Conservation (phyloP, 2,797 vertebrate genomes). For the Periparus ater region DNA sequence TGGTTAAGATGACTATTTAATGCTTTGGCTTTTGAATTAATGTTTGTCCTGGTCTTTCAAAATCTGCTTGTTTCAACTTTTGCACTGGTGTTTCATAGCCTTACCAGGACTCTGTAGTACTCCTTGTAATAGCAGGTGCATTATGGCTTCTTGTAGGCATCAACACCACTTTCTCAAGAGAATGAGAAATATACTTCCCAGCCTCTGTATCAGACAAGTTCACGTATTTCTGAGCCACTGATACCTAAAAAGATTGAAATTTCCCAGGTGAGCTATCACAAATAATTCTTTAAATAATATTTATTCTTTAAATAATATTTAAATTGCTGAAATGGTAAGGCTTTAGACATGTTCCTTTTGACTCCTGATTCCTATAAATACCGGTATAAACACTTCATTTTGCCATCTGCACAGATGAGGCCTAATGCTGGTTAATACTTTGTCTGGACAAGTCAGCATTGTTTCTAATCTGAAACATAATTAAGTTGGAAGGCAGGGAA, state of each 20-base stretch:
- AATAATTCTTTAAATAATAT: too few species aligned
- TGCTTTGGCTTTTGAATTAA: neutral
- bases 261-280: slow-evolving; percentile 44
- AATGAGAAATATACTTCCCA: slow-evolving; percentile 51
- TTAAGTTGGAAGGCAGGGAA: neutral
- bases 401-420: neutral
- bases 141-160: slow-evolving; percentile 38
- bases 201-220: slow-evolving; percentile 51
- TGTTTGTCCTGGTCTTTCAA: neutral
- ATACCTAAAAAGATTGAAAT: slow-evolving; percentile 53
- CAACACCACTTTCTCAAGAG: slow-evolving; percentile 43
- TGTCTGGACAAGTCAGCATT: slow-evolving; percentile 1
- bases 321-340: neutral
- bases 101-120: neutral
- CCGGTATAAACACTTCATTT: neutral
- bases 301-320: too few species aligned
- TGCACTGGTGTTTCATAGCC: neutral
- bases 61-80: neutral
- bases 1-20: neutral
- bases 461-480: neutral
- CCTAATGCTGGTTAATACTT: slow-evolving; percentile 15
- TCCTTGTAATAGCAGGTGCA: neutral
- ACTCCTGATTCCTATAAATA: neutral
- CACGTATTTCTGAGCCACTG: slow-evolving; percentile 41
- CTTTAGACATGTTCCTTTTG: neutral